Percentiles rank a stretch among this genome's conserved stretches.
Conservation (phyloP, 1,140 invertebrate species). For the Drosophila murphyi region DNA sequence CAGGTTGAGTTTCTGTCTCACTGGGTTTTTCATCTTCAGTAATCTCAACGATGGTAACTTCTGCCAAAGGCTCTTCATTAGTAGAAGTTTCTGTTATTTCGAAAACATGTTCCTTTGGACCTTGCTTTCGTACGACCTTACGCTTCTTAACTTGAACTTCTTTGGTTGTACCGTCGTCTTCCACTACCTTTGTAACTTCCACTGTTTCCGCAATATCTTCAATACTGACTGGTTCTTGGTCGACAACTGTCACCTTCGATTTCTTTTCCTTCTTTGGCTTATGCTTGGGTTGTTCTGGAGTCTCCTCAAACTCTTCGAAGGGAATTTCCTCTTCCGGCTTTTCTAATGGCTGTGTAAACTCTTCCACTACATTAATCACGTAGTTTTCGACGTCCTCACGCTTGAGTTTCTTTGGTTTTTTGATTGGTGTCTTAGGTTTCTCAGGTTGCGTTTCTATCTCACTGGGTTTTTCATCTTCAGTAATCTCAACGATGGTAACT, state of each 20-base stretch:
- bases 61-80: constrained; percentile 54
- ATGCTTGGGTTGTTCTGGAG: constrained; percentile 21
- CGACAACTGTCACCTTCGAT: constrained; percentile 29
- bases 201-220: constrained; percentile 54
- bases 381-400: constrained; percentile 61
- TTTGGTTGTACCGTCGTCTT: constrained; percentile 46
- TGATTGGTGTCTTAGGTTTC: constrained; percentile 30
- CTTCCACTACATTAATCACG: constrained; percentile 69
- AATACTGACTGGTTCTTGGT: constrained; percentile 48
- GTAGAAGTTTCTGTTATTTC: constrained; percentile 59
- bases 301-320: constrained; percentile 35
- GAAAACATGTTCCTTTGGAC: constrained; percentile 56
- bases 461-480: constrained; percentile 25
- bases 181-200: constrained; percentile 29
- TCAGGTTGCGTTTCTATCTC: constrained; percentile 15
- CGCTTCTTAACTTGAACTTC: constrained; percentile 56
- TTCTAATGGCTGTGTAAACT: constrained; percentile 45
- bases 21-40: constrained; percentile 25
- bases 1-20: constrained; percentile 8
- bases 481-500: constrained; percentile 52
- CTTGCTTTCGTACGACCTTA: constrained; percentile 57
- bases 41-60: constrained; percentile 54
- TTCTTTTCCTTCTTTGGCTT: constrained; percentile 61
- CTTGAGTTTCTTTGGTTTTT: constrained; percentile 60
- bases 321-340: constrained; percentile 28